Evolutionary conservation across 2,888 invertebrate genomes (phyloP), one percentile per base, ranked within the genome.

Genomic region (Agrochola lota): DNA sequence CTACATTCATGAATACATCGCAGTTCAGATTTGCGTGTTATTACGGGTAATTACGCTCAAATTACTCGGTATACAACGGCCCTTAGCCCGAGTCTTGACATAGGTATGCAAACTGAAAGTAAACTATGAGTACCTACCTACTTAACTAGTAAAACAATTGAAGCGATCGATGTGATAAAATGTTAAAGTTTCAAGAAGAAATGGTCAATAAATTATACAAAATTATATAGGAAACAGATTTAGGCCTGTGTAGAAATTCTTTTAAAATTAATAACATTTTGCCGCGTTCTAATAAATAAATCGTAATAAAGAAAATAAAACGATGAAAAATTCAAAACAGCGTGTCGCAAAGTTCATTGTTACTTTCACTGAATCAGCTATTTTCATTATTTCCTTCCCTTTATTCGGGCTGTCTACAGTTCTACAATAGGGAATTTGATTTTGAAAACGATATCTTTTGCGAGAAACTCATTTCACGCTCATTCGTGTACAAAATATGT

Each of bases 391-490:
- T 85, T 79, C 74, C 69, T 72, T 80, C 68, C 49, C 84, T 81
- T 87, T 88, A 86, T 88, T 83, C 81, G 74, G 80, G 78, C 70
- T 73, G 67, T 62, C 30, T 43, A 88, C 87, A 89, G 87, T 85
- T 63, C 23, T 30, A 88, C 87, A 90, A 90, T 81, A 81, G 84
- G 75, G 73, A 77, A 85, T 81, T 84, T 80, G 78, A 74, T 88
- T 89, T 85, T 84, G 78, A 89, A 88, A 85, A 88, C 87, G 81
- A 88, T 90, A 87, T 89, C 83, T 87, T 77, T 87, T 78, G 73
- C 80, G 76, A 76, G 75, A 87, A 91, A 87, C 86, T 89, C 88
- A 88, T 91, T 90, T 90, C 87, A 79, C 81, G 88, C 85, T 82
- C 70, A 70, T 86, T 84, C 89, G 63, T 81, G 78, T 84, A 78